Conservation (phyloP, 2,888 invertebrate species). For the Alviniconcha strummeri region DNA sequence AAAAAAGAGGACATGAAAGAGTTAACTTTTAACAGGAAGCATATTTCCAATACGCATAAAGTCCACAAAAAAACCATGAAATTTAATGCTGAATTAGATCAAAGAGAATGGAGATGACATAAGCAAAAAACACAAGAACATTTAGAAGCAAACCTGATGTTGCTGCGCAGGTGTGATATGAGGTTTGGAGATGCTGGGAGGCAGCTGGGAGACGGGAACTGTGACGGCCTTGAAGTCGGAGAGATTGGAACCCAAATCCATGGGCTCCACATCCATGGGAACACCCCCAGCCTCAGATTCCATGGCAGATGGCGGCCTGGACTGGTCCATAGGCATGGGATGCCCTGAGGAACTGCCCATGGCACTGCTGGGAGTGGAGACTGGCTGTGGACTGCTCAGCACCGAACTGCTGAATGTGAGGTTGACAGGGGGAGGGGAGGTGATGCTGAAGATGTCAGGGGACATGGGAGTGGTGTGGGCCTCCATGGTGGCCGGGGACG, state of each 20-base stretch:
- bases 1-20: too few relatives aligned
- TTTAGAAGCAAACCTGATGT: constrained; percentile 32
- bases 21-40: too few relatives aligned
- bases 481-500: constrained; percentile 58
- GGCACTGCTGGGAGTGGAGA: constrained; percentile 14
- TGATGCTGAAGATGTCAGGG: constrained; percentile 65
- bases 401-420: constrained; percentile 29
- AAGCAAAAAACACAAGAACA: too few relatives aligned
- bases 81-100: too few relatives aligned
- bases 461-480: constrained; percentile 53
- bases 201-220: constrained; percentile 39
- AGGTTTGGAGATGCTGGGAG: constrained; percentile 33
- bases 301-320: constrained; percentile 66
- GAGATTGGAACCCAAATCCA: constrained; percentile 37
- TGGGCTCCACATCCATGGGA: constrained; percentile 69
- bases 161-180: constrained; percentile 35
- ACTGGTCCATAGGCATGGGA: constrained; percentile 62
- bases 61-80: too few relatives aligned
- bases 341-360: constrained; percentile 28
- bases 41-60: too few relatives aligned
- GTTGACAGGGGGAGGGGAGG: constrained; percentile 50
- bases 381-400: constrained; percentile 15
- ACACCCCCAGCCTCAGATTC: constrained; percentile 54
- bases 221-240: constrained; percentile 41
- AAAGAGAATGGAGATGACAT: too few relatives aligned